Evolutionary conservation across 2,797 vertebrate species (phyloP), one percentile per base, ranked within the genome.

Genomic region (Falco biarmicus): DNA sequence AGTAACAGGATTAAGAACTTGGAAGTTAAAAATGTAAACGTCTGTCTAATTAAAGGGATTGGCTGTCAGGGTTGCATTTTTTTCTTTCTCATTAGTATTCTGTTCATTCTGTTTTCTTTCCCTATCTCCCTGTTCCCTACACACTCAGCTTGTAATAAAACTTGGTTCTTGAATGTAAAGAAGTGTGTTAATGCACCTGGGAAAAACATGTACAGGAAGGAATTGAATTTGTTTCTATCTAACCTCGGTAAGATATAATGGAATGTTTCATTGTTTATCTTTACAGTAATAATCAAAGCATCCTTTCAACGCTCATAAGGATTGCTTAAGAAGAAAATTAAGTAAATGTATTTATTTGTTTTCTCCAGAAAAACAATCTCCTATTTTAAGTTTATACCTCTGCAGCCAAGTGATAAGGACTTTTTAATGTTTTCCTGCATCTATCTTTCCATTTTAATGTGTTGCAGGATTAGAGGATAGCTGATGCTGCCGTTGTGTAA

Each of bases 321-420:
- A 95, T 97, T 96, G 92, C 93, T 96, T 96, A 95, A 95, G 88
- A 61, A 95, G 86, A 94, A 94, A 96, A 94, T 95, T 91, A 96
- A 87, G 91, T 87, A 84, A 91, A 94, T 78, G 59, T 92, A 94
- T 94, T 84, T 95, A 87, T 94, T 89, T 95, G 80, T 93, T 95
- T 97, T 86, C 85, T 92, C 80, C 73, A 64, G 86, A 47, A 94
- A 96, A 97, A 96, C 95, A 92, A 77, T 96, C 89, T 90, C 48
- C 65, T 86, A 31, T 92, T 95, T 96, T 84, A 95, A 90, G 63
- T 96, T 96, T 89, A 83, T 80, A 87, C 73, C 94, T 76, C 96
- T 97, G 96, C 94, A 97, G 85, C 74, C 89, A 87, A 96, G 93
- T 18, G 96, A 96, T 97, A 97, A 97, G 96, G 96, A 77, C 69